A percentile compares a stretch with the other conserved stretches of the same genome.
phyloP scores from a whole-genome alignment of 2,888 invertebrate genomes.

The Harpalus rubripes region DNA sequence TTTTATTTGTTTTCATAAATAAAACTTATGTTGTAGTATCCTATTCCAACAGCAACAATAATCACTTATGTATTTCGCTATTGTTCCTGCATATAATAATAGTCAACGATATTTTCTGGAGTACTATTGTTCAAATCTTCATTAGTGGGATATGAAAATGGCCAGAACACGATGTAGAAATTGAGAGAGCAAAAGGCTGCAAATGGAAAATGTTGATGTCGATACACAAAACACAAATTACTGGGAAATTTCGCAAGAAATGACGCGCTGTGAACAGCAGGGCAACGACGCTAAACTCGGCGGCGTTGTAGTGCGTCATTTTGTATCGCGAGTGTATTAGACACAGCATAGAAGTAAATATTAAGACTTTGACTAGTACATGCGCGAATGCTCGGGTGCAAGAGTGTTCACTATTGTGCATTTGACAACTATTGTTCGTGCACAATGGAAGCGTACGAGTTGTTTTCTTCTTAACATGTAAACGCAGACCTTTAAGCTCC shows the following conservation, averaged over 20 bases:
- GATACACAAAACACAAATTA: constrained; percentile 35
- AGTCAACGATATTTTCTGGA: background rate
- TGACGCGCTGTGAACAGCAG: constrained; percentile 7
- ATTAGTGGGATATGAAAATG: background rate
- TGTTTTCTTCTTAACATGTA: constrained; percentile 64
- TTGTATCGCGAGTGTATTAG: constrained; percentile 62
- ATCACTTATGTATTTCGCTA: no score
- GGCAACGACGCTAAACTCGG: constrained; percentile 9
- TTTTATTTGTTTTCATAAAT: no score
- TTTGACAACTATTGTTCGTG: constrained; percentile 59
- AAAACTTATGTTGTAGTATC: no score
- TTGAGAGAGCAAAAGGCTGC: background rate
- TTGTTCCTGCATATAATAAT: background rate
- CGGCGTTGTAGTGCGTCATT: constrained; percentile 50
- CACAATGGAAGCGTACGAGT: constrained; percentile 58
- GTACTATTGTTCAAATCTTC: background rate
- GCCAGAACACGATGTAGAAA: background rate
- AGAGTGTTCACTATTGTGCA: constrained; percentile 62
- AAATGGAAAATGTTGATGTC: constrained; percentile 29
- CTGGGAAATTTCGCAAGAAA: constrained; percentile 24
- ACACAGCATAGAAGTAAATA: constrained; percentile 61
- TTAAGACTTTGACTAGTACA: constrained; percentile 60
- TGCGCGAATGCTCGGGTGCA: constrained; percentile 40
- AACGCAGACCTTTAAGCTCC: constrained; percentile 35
- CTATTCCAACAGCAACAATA: no score